Evolutionary conservation across 2,113 vertebrate species (phyloP).

Genomic region (Neoarius graeffei): DNA sequence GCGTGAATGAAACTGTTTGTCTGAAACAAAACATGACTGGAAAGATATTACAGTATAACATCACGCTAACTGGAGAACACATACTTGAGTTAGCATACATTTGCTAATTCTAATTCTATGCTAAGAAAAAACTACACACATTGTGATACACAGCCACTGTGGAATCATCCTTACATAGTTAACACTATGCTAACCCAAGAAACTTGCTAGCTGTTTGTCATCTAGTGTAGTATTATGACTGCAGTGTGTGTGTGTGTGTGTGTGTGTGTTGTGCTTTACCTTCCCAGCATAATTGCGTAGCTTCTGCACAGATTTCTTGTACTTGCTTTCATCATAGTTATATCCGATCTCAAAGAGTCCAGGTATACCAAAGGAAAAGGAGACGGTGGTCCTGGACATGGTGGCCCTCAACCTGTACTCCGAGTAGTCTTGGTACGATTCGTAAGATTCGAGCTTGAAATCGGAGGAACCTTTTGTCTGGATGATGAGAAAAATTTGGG

Average conservation of each 20-base stretch:
- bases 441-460: conserved; percentile 76
- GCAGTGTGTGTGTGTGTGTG: background rate
- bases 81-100: background rate
- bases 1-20: conserved; percentile 78
- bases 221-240: background rate
- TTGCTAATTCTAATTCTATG: background rate
- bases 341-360: conserved; percentile 68
- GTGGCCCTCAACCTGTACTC: conserved; percentile 52
- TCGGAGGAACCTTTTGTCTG: conserved; percentile 87
- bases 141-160: background rate
- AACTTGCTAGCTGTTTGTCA: background rate
- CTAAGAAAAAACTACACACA: background rate
- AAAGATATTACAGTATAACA: background rate
- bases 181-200: background rate
- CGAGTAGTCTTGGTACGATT: conserved; percentile 80
- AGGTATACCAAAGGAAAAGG: conserved; percentile 70
- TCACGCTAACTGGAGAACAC: background rate
- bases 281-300: conserved; percentile 75
- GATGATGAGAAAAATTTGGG: conserved; percentile 44
- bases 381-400: conserved; percentile 55
- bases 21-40: conserved; percentile 60
- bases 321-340: conserved; percentile 61
- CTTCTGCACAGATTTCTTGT: conserved; percentile 73
- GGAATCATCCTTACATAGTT: too few relatives aligned
- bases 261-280: conserved; percentile 65